phyloP scores from a whole-genome alignment of 64 coral and sea anemone genomes.

The Porites australiensis region DNA sequence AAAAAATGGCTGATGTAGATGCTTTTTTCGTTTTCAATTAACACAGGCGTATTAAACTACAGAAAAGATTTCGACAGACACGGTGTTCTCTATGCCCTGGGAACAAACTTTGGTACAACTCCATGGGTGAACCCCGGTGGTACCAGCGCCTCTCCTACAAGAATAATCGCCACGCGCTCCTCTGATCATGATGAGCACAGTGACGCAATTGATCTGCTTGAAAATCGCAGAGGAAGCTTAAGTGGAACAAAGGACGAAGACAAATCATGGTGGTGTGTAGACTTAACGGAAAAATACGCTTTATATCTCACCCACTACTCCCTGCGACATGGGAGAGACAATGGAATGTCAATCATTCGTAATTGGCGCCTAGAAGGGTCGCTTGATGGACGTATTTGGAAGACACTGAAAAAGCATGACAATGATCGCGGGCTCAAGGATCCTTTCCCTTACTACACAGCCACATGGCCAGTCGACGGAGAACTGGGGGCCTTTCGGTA shows the following conservation, averaged over 20 bases:
- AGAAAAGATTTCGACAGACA: slow-evolving; percentile 85
- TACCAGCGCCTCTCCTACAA: slow-evolving; percentile 3
- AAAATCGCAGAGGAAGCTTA: slow-evolving; percentile 69
- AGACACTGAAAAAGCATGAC: slow-evolving; percentile 66
- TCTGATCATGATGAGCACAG: slow-evolving; percentile 55
- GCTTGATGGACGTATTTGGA: slow-evolving; percentile 76
- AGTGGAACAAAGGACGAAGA: slow-evolving; percentile 85
- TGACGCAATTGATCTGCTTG: slow-evolving; percentile 63
- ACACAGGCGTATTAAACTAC: slow-evolving; percentile 82
- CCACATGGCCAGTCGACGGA: slow-evolving; percentile 81
- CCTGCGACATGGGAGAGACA: slow-evolving; percentile 77
- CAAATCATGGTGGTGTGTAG: slow-evolving; percentile 83
- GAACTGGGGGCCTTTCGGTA: slow-evolving; percentile 73
- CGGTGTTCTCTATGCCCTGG: slow-evolving; percentile 80
- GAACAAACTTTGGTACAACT: slow-evolving; percentile 73
- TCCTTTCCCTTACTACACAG: slow-evolving; percentile 77
- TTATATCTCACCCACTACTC: slow-evolving; percentile 74
- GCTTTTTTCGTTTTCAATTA: background rate
- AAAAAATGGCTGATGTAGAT: background rate
- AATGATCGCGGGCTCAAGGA: slow-evolving; percentile 79
- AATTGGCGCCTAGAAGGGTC: slow-evolving; percentile 86
- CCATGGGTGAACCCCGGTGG: slow-evolving; percentile 71
- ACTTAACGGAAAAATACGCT: slow-evolving; percentile 68
- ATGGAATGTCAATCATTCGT: slow-evolving; percentile 68
- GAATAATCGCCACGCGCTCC: slow-evolving; percentile 59